Evolutionary conservation across 2,797 vertebrate species (phyloP).

Genomic region (Onychomys leucogaster): DNA sequence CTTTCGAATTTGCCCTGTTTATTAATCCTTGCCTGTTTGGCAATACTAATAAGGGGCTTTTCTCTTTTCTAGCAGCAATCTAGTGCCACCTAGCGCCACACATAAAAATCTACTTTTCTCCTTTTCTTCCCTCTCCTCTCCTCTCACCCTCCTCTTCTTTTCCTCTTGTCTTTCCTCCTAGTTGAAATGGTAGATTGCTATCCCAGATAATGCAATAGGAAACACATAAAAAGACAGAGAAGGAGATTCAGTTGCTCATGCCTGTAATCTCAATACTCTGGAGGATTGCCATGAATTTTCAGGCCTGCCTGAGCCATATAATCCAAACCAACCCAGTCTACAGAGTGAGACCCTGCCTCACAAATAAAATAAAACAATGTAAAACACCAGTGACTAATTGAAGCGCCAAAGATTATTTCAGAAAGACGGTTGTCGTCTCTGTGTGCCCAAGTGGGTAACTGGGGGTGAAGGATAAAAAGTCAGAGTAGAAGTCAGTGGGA

Average conservation of each 20-base stretch:
- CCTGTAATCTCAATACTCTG: background rate
- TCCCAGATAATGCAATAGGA: background rate
- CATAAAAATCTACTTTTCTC: background rate
- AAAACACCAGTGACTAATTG: background rate
- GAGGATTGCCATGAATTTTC: background rate
- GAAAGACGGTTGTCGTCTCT: background rate
- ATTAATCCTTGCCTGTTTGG: background rate
- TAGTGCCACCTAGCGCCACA: conserved; percentile 43
- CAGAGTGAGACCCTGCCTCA: background rate
- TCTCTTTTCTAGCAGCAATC: background rate
- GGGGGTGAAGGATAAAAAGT: background rate
- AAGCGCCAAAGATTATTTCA: background rate
- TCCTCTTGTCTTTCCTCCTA: accelerated
- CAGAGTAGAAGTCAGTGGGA: background rate
- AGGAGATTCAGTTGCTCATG: background rate
- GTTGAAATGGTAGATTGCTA: background rate
- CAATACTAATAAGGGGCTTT: accelerated
- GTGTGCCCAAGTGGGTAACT: background rate
- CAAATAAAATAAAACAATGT: background rate
- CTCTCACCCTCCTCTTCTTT: accelerated
- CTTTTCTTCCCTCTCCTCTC: accelerated
- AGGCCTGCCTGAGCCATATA: background rate
- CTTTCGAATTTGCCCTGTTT: background rate
- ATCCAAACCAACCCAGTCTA: background rate
- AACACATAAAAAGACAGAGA: background rate